Evolutionary conservation across 2,797 vertebrate genomes (phyloP).

Genomic region (Brachyrhaphis roseni): DNA sequence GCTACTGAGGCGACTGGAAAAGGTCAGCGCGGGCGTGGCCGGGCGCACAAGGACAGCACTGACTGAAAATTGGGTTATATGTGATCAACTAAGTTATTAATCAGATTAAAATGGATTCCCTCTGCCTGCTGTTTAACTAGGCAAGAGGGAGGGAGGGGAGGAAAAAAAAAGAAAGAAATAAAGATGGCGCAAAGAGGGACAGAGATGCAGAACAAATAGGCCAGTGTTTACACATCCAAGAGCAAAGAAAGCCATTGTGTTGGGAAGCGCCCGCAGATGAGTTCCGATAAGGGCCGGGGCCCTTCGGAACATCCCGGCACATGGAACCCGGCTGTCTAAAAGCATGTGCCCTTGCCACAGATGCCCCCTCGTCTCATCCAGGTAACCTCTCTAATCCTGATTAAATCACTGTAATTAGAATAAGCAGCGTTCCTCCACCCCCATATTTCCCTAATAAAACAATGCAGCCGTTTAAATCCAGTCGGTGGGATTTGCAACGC

Average conservation of each 20-base stretch:
- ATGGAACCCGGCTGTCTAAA: conserved; percentile 47
- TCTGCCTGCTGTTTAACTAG: conserved; percentile 88
- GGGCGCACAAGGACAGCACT: conserved; percentile 93
- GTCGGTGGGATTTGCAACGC: conserved; percentile 81
- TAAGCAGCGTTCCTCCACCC: conserved; percentile 76
- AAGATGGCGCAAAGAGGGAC: conserved; percentile 46
- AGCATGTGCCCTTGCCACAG: conserved; percentile 71
- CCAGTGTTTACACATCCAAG: conserved; percentile 75
- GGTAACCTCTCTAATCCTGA: conserved; percentile 85
- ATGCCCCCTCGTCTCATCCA: conserved; percentile 73
- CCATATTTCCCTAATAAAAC: conserved; percentile 83
- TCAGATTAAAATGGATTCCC: conserved; percentile 99
- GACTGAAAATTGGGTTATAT: conserved; percentile 99
- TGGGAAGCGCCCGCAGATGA: conserved; percentile 48
- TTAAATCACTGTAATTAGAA: conserved; percentile 86
- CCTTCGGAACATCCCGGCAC: conserved; percentile 34
- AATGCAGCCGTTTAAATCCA: conserved; percentile 80
- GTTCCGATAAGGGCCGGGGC: conserved; percentile 37
- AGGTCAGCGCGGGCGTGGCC: conserved; percentile 97
- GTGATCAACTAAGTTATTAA: conserved; percentile 99
- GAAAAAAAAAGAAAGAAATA: conserved; percentile 26
- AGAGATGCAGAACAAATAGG: conserved; percentile 74
- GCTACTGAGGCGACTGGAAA: conserved; percentile 92
- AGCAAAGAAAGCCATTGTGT: conserved; percentile 72
- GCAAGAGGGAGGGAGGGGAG: conserved; percentile 53